Evolutionary conservation across 2,797 vertebrate species (phyloP).

Genomic region (Enteromius mattozi): DNA sequence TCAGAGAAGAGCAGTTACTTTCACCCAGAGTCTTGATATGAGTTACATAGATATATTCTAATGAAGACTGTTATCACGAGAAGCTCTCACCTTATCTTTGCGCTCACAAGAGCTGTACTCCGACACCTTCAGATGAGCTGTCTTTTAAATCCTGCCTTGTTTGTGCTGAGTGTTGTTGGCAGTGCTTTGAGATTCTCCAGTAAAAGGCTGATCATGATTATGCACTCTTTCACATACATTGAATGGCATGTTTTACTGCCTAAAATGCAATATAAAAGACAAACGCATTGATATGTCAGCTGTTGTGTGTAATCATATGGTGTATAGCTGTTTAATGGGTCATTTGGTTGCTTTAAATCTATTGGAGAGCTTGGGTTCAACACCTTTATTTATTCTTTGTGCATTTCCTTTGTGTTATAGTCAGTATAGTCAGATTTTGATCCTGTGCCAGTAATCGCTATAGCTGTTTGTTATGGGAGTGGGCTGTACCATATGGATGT

Average conservation of each 20-base stretch:
- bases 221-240: not conserved
- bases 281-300: conserved; percentile 1
- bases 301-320: not conserved
- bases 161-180: not conserved
- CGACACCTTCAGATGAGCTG: not conserved
- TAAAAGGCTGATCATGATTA: not conserved
- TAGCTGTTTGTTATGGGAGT: not conserved
- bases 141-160: conserved; percentile 34
- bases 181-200: not conserved
- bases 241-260: not conserved
- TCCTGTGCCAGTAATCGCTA: not conserved
- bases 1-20: conserved; percentile 22
- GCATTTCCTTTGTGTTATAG: not conserved
- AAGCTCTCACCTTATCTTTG: conserved; percentile 21
- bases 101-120: conserved; percentile 19
- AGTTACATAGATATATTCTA: conserved; percentile 19
- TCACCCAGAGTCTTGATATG: conserved; percentile 7
- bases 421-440: not conserved
- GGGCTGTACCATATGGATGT: not conserved
- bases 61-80: not conserved
- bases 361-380: not conserved
- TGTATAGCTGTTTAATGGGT: not conserved
- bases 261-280: not conserved
- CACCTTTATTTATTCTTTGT: conserved; percentile 11
- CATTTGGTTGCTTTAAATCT: conserved; percentile 18